These are phyloP conservation scores for Tetragonula carbonaria DNA, from an alignment of 2,888 invertebrate genomes.

Conservation along the genomic window DNA sequence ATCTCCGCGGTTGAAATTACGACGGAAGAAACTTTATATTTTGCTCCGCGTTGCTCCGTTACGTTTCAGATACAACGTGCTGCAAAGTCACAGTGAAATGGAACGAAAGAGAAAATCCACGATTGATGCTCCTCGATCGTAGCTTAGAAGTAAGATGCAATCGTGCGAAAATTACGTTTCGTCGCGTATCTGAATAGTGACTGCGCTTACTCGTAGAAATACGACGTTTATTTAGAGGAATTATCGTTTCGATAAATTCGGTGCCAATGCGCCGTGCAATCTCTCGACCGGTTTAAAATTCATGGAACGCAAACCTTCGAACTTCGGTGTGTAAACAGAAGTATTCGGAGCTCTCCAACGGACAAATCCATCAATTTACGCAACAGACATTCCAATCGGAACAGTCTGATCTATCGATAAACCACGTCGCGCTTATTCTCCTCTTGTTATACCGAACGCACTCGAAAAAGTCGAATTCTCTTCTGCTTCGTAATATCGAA, in stretches of 20 bases:
- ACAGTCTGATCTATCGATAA: too few relatives aligned
- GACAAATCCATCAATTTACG: conserved; percentile 6
- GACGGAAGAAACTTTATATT: background rate
- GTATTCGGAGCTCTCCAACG: background rate
- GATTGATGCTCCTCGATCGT: too few relatives aligned
- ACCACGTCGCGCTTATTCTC: too few relatives aligned
- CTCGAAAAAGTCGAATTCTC: too few relatives aligned
- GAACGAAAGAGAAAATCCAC: background rate
- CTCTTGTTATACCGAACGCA: too few relatives aligned
- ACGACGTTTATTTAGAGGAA: background rate
- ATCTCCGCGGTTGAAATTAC: background rate
- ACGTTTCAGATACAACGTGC: background rate
- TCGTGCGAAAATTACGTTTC: too few relatives aligned
- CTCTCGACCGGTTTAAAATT: conserved; percentile 11
- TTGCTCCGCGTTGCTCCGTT: background rate
- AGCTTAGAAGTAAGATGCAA: too few relatives aligned
- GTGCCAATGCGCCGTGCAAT: background rate
- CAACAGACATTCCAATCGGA: conserved; percentile 3
- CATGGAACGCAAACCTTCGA: conserved; percentile 11
- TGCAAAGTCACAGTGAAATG: background rate
- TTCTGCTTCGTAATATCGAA: too few relatives aligned
- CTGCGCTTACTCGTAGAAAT: too few relatives aligned
- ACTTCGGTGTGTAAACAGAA: conserved; percentile 5
- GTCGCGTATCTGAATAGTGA: background rate
- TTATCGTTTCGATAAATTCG: background rate